phyloP scores from a whole-genome alignment of 2,888 invertebrate genomes.

The Chrysina gloriosa region DNA sequence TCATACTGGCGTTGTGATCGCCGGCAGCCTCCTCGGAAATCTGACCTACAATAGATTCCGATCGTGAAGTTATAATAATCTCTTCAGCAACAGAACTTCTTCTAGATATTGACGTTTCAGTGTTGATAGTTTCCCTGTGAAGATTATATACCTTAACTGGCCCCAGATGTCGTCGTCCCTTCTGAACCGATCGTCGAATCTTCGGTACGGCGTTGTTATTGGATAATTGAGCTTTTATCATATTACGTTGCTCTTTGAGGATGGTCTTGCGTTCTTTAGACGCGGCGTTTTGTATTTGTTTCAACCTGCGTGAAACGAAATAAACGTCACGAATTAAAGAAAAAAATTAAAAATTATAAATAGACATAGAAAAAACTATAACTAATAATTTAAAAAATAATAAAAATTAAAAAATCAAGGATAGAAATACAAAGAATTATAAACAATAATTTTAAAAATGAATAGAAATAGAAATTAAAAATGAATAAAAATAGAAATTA shows the following conservation, averaged over 20 bases:
- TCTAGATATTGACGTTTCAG: constrained; percentile 59
- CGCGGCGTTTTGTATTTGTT: constrained; percentile 68
- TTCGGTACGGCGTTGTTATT: constrained; percentile 65
- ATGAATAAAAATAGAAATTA: no score
- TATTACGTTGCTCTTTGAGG: constrained; percentile 67
- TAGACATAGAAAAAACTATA: background rate
- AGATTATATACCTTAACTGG: constrained; percentile 67
- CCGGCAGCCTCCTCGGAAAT: constrained; percentile 46
- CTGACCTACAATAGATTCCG: constrained; percentile 50
- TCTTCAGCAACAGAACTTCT: constrained; percentile 57
- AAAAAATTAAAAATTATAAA: background rate
- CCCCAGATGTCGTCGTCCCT: constrained; percentile 62
- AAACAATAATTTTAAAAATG: no score
- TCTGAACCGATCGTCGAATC: constrained; percentile 65
- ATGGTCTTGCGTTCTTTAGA: constrained; percentile 68
- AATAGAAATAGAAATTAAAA: no score
- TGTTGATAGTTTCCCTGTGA: constrained; percentile 60
- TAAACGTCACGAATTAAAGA: constrained; percentile 14
- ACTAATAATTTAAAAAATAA: no score
- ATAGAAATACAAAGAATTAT: no score
- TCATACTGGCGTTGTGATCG: constrained; percentile 24
- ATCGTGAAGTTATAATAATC: constrained; percentile 56
- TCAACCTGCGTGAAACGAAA: constrained; percentile 60
- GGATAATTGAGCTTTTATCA: constrained; percentile 68
- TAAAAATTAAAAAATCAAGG: no score